Conservation (phyloP, 2,888 invertebrate species). For the Conops quadrifasciatus region DNA sequence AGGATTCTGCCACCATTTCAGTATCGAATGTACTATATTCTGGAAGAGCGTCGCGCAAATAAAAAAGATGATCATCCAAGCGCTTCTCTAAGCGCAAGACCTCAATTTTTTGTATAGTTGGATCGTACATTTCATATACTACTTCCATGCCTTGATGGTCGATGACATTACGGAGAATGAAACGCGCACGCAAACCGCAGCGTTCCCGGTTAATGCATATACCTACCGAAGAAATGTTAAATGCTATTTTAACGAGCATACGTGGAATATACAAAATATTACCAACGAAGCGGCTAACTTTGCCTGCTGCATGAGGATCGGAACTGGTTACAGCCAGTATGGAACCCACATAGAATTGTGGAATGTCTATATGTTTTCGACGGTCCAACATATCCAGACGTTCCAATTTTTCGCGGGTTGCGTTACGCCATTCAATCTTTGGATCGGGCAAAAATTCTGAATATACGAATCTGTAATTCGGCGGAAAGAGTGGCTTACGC, state of each 20-base stretch:
- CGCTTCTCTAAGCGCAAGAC: conserved; percentile 92
- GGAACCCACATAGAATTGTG: conserved; percentile 98
- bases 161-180: conserved; percentile 90
- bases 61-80: conserved; percentile 86
- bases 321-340: conserved; percentile 88
- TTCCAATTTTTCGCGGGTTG: conserved; percentile 86
- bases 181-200: conserved; percentile 83
- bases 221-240: conserved; percentile 65
- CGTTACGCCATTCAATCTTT: conserved; percentile 78
- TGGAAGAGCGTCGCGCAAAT: conserved; percentile 87
- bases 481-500: conserved; percentile 58
- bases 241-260: not conserved
- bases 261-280: conserved; percentile 23
- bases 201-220: conserved; percentile 90
- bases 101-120: conserved; percentile 87
- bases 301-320: conserved; percentile 85
- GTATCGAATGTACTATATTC: conserved; percentile 93
- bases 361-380: conserved; percentile 78
- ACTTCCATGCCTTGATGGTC: conserved; percentile 84
- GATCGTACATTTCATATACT: conserved; percentile 84
- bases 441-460: conserved; percentile 95
- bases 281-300: conserved; percentile 74
- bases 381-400: conserved; percentile 91
- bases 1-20: conserved; percentile 86
- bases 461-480: conserved; percentile 74